Conservation (phyloP, 2,888 invertebrate species). For the Noctua janthe region DNA sequence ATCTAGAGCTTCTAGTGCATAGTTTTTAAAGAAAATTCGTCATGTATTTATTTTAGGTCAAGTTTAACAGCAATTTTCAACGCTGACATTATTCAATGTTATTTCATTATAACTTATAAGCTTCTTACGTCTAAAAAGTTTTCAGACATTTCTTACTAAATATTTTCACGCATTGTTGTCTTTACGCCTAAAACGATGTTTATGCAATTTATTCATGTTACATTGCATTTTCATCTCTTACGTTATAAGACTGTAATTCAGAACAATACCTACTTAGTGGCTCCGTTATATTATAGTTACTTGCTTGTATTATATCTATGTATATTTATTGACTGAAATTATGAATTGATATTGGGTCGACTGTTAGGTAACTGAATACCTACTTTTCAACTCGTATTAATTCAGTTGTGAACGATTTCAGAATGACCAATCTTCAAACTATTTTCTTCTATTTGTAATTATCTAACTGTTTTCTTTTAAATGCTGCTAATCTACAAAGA, state of each 20-base stretch:
- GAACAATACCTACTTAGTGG: conserved; percentile 43
- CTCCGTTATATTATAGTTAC: conserved; percentile 17
- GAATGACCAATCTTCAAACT: conserved; percentile 44
- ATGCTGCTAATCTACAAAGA: background rate
- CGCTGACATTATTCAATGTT: conserved; percentile 18
- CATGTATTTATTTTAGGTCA: background rate
- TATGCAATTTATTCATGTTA: conserved; percentile 29
- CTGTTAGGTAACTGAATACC: conserved; percentile 1
- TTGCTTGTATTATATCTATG: conserved; percentile 10
- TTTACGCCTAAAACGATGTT: conserved; percentile 21
- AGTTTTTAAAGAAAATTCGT: conserved; percentile 30
- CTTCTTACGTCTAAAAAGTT: conserved; percentile 16
- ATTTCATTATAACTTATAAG: background rate
- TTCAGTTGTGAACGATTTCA: conserved; percentile 26
- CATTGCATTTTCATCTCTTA: conserved; percentile 33
- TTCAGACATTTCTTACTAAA: conserved; percentile 23
- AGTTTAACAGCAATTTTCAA: background rate
- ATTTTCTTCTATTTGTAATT: conserved; percentile 13
- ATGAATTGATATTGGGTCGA: conserved; percentile 30
- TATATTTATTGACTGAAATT: conserved; percentile 35
- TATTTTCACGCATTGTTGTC: conserved; percentile 14
- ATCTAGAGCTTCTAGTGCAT: conserved; percentile 47
- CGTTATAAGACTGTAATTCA: conserved; percentile 25
- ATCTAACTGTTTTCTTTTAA: background rate
- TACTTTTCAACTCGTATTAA: conserved; percentile 21